Evolutionary conservation across 2,113 vertebrate genomes (phyloP).

Genomic region (Indicator maculatus): DNA sequence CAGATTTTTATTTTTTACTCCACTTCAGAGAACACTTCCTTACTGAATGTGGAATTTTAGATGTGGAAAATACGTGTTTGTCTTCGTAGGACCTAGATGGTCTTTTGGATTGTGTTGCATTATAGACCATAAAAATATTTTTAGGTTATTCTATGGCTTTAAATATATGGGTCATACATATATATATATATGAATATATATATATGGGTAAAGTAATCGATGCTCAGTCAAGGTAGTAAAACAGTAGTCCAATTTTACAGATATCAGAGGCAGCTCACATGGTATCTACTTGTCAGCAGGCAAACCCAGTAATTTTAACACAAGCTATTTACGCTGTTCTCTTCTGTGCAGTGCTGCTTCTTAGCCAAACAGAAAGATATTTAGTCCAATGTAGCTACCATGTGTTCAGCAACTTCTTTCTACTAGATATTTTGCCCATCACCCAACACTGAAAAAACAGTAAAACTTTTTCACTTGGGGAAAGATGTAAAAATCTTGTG

Average conservation of each 20-base stretch:
- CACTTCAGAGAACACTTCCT: not conserved
- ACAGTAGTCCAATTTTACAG: slow-evolving; percentile 17
- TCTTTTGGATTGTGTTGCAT: slow-evolving; percentile 35
- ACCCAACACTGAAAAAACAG: not conserved
- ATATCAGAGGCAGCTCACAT: slow-evolving; percentile 27
- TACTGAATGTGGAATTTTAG: not conserved
- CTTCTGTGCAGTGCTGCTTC: slow-evolving; percentile 17
- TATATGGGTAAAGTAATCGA: no score
- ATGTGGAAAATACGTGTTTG: slow-evolving; percentile 4
- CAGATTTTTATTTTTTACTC: not conserved
- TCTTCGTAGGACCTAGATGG: slow-evolving; percentile 30
- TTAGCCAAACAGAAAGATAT: slow-evolving; percentile 10
- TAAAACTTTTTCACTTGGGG: not conserved
- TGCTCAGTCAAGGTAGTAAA: slow-evolving; percentile 50
- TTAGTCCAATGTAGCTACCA: slow-evolving; percentile 12
- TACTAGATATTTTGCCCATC: not conserved
- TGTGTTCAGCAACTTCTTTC: not conserved
- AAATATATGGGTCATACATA: not conserved
- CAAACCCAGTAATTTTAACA: slow-evolving; percentile 35
- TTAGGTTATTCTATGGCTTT: slow-evolving; percentile 10
- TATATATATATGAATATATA: not conserved
- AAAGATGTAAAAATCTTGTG: not conserved
- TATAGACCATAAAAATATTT: slow-evolving; percentile 1
- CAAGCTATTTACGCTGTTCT: not conserved
- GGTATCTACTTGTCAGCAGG: slow-evolving; percentile 53